These are phyloP conservation scores for Nipponacmea schrenckii DNA, from an alignment of 2,888 invertebrate genomes.

Conservation along the genomic window DNA sequence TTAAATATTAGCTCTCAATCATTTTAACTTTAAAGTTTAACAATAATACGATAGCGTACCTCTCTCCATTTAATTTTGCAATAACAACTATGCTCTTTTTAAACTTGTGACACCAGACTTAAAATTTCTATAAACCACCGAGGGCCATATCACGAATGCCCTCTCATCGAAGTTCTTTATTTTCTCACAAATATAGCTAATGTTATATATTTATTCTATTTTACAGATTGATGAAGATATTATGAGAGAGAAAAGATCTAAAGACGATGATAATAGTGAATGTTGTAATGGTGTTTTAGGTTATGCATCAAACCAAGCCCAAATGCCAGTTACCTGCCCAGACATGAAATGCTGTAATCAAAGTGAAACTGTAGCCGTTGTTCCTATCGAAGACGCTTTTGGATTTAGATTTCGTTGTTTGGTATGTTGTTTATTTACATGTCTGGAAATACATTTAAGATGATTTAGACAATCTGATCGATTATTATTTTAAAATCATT, in stretches of 20 bases:
- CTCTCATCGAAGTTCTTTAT: too few relatives aligned
- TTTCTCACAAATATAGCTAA: too few relatives aligned
- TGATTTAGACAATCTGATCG: background rate
- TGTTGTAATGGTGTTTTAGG: slow-evolving; percentile 49
- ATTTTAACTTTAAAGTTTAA: too few relatives aligned
- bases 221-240: background rate
- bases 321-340: slow-evolving; percentile 46
- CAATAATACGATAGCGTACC: too few relatives aligned
- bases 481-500: background rate
- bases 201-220: too few relatives aligned
- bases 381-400: slow-evolving; percentile 50
- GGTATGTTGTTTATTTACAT: slow-evolving; percentile 44
- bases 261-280: background rate
- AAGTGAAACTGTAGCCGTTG: slow-evolving; percentile 49
- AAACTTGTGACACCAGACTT: too few relatives aligned
- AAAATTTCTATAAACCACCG: too few relatives aligned
- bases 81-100: too few relatives aligned
- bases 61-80: too few relatives aligned
- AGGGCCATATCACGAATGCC: too few relatives aligned
- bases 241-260: background rate
- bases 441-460: background rate
- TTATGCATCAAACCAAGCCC: slow-evolving; percentile 34
- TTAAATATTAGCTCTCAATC: too few relatives aligned
- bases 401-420: slow-evolving; percentile 55
- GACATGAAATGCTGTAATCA: slow-evolving; percentile 49